phyloP scores from a whole-genome alignment of 2,888 invertebrate species.

The Herminia tarsipennalis region DNA sequence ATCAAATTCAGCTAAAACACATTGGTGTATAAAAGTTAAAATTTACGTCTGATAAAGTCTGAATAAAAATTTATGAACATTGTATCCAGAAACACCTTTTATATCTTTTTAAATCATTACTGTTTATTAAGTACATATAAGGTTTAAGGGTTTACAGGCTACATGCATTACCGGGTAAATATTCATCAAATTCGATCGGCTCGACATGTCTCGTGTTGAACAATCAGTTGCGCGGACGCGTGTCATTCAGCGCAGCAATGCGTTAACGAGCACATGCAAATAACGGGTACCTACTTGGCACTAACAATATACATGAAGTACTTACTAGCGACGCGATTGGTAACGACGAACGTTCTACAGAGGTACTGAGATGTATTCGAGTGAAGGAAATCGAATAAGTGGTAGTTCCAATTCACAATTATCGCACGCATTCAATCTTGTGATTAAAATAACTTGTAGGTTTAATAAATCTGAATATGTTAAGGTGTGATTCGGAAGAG shows the following conservation, averaged over 20 bases:
- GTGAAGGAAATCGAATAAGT: too few relatives aligned
- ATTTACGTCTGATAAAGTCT: slow-evolving; percentile 6
- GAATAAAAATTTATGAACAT: slow-evolving; percentile 1
- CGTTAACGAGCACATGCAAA: slow-evolving; percentile 85
- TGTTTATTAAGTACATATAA: slow-evolving; percentile 43
- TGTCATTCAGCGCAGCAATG: slow-evolving; percentile 75
- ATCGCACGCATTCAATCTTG: too few relatives aligned
- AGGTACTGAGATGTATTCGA: too few relatives aligned
- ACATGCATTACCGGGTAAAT: slow-evolving; percentile 41
- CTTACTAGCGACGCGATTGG: slow-evolving; percentile 38
- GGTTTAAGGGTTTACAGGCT: slow-evolving; percentile 40
- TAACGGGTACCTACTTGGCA: slow-evolving; percentile 54
- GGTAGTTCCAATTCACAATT: too few relatives aligned
- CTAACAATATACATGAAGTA: slow-evolving; percentile 74
- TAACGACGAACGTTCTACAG: too few relatives aligned
- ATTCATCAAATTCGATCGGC: slow-evolving; percentile 54
- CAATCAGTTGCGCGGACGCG: slow-evolving; percentile 70
- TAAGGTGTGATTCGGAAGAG: too few relatives aligned
- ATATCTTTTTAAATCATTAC: slow-evolving; percentile 38
- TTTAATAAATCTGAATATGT: too few relatives aligned
- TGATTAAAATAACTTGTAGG: too few relatives aligned
- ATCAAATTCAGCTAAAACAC: slow-evolving; percentile 3
- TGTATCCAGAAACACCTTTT: background rate
- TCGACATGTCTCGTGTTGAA: slow-evolving; percentile 46
- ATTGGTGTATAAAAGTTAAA: slow-evolving; percentile 2